Conservation (phyloP, 35 echinoderm and acorn worm genomes). For the Ophioderma brevispina region DNA sequence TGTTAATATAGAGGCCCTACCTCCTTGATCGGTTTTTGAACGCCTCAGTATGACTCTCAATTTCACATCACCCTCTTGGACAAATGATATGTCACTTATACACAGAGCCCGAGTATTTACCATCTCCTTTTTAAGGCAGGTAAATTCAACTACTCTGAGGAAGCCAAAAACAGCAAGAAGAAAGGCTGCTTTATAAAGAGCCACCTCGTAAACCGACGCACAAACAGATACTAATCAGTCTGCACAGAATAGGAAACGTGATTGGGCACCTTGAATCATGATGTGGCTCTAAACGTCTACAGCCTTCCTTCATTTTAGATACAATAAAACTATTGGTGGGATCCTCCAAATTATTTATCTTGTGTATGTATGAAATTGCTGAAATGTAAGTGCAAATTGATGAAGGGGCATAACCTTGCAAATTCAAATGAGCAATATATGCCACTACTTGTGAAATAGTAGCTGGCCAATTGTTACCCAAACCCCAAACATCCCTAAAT, state of each 20-base stretch:
- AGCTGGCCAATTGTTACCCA: not conserved
- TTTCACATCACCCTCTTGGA: no score
- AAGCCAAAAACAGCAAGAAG: not conserved
- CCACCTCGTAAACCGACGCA: no score
- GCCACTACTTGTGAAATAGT: not conserved
- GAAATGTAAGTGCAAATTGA: slow-evolving; percentile 8
- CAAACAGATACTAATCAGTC: no score
- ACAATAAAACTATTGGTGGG: slow-evolving; percentile 22
- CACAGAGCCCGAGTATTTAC: no score
- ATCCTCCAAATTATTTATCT: not conserved
- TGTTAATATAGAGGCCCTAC: not conserved
- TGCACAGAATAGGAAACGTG: no score
- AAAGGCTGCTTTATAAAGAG: no score
- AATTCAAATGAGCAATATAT: slow-evolving; percentile 20
- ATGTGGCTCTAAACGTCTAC: not conserved
- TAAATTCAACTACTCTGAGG: not conserved
- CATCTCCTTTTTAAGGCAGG: no score
- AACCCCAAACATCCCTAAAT: not conserved
- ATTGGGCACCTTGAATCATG: no score
- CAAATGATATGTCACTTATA: no score
- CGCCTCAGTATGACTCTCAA: no score
- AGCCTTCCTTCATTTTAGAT: slow-evolving; percentile 26
- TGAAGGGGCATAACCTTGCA: not conserved
- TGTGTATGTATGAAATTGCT: not conserved
- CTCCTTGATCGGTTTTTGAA: not conserved